Conservation (phyloP, 2,113 vertebrate genomes). For the Larimichthys crocea region DNA sequence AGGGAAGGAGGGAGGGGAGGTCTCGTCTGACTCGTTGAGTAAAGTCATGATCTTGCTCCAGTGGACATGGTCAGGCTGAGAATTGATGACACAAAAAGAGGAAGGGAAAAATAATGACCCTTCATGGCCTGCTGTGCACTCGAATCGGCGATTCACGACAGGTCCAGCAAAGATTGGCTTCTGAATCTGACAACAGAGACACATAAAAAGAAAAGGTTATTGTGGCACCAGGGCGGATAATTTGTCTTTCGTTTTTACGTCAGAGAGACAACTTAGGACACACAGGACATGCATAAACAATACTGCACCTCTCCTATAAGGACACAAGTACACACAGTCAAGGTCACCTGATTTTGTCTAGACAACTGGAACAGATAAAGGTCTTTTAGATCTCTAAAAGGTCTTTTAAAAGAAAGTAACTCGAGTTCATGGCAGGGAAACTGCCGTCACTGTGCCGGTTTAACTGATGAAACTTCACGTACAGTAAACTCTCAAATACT, state of each 20-base stretch:
- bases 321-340: background rate
- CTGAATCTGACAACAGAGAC: constrained; percentile 10
- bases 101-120: constrained; percentile 15
- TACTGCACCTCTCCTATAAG: fast-evolving
- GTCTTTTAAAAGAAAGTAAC: background rate
- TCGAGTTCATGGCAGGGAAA: background rate
- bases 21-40: constrained; percentile 62
- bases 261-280: background rate
- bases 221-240: background rate
- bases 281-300: constrained; percentile 10
- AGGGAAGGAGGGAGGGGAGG: constrained; percentile 36
- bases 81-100: constrained; percentile 47
- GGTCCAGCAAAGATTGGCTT: background rate
- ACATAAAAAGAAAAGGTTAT: background rate
- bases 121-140: background rate
- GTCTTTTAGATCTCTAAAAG: background rate
- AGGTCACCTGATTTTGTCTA: background rate
- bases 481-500: no score
- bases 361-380: background rate
- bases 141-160: constrained; percentile 12
- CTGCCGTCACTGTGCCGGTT: background rate
- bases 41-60: constrained; percentile 70
- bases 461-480: background rate
- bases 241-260: constrained; percentile 6
- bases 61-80: constrained; percentile 63